These are phyloP conservation scores for Falco rusticolus DNA, from an alignment of 2,797 vertebrate genomes.

Conservation along the genomic window DNA sequence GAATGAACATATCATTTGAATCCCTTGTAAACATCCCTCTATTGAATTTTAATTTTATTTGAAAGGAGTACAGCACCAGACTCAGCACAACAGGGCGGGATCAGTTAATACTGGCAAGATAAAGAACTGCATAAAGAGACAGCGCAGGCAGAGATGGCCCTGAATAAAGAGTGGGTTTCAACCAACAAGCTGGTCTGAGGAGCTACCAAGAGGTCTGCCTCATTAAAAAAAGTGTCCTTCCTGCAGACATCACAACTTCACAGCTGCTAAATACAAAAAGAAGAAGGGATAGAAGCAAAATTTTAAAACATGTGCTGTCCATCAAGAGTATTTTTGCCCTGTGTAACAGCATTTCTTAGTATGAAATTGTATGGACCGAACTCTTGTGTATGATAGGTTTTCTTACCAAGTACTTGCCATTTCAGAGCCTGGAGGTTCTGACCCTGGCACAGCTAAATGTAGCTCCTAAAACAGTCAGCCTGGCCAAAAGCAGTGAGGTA, in stretches of 20 bases:
- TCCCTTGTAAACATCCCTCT: not conserved
- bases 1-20: not conserved
- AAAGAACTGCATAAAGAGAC: not conserved
- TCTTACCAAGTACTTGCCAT: not conserved
- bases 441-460: not conserved
- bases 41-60: not conserved
- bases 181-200: not conserved
- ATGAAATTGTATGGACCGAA: not conserved
- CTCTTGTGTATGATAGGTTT: not conserved
- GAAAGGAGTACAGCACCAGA: not conserved
- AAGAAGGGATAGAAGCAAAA: not conserved
- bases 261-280: not conserved
- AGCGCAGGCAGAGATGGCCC: not conserved
- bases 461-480: not conserved
- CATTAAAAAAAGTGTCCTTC: not conserved
- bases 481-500: constrained; percentile 19
- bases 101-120: not conserved
- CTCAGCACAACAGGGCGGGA: not conserved
- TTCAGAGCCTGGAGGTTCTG: not conserved
- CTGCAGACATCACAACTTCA: not conserved
- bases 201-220: not conserved
- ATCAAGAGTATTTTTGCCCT: not conserved
- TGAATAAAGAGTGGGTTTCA: not conserved
- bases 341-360: not conserved
- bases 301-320: not conserved